Evolutionary conservation across 2,113 vertebrate species (phyloP), one percentile per base, ranked within the genome.

Genomic region (Tringa solitaria): DNA sequence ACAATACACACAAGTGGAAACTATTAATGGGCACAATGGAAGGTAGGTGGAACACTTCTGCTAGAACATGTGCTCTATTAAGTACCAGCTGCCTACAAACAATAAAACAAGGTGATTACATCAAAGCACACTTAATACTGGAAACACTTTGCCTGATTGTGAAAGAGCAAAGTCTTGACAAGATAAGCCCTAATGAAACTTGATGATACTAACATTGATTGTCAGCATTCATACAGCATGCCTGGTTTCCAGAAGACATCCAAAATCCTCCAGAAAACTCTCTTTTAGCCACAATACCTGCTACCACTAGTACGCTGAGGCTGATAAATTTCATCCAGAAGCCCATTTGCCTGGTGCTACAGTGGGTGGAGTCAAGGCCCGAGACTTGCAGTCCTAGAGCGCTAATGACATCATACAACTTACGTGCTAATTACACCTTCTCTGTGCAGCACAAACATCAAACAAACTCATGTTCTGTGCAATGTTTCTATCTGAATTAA

Each of bases 241-340:
- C 10, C 27, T 4, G 1, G 15, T 13, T 73, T 76, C 33, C 59
- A 61, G 43, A 53, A 80, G 84, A 48, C n/a, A n/a, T 11, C 24
- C 68, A 85, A 37, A 37, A 89, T 26, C 22, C 74, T 37, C 22
- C 88, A 93, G 48, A 60, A 85, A 78, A 28, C 33, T 9, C 43
- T 46, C 68, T 32, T 65, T n/a, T 43, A 56, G 33, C 30, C 26
- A 14, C 60, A 51, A 23, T 2, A 54, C 2, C 23, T 43, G 27
- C 50, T 41, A 30, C 41, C 9, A 30, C 7, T 32, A 60, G 10
- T 1, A 35, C 0, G 4, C 0, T 16, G 51, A 79, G 57, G 27
- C 7, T 22, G 46, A 15, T 45, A 45, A 21, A 69, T 54, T 39
- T 59, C 64, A 90, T 61, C 6, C 50, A 84, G 70, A 45, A 82